These are phyloP conservation scores for Prosapia bicincta DNA, from an alignment of 2,888 invertebrate genomes.

Conservation along the genomic window DNA sequence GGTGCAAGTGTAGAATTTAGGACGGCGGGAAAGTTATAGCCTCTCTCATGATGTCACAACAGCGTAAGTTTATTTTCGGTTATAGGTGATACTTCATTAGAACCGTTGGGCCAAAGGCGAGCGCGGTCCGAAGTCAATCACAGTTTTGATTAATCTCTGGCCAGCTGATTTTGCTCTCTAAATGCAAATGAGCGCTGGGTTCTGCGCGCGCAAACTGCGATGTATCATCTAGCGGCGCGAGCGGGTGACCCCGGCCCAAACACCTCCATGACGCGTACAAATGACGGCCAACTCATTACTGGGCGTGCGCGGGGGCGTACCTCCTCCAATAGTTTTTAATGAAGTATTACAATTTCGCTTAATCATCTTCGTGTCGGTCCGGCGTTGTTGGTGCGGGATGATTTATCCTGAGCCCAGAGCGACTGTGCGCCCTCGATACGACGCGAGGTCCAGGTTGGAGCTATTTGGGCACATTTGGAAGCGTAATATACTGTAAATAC, in stretches of 20 bases:
- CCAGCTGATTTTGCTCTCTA: neutral
- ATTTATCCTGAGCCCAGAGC: neutral
- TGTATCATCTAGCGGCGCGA: neutral
- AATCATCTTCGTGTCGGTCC: neutral
- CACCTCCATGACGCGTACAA: neutral
- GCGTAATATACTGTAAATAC: too few species aligned
- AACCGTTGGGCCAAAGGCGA: neutral
- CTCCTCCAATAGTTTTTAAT: slow-evolving; percentile 2
- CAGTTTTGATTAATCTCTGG: neutral
- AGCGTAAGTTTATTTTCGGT: too few species aligned
- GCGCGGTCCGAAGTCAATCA: neutral
- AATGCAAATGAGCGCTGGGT: neutral
- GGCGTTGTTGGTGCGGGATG: neutral
- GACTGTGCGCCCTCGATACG: neutral
- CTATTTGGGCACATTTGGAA: too few species aligned
- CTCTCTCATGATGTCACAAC: too few species aligned
- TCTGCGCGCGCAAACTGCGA: neutral
- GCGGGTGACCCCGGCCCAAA: neutral
- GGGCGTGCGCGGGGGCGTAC: neutral
- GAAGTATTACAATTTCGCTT: slow-evolving; percentile 2
- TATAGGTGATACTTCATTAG: neutral
- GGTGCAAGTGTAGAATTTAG: too few species aligned
- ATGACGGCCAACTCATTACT: neutral
- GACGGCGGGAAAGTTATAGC: too few species aligned
- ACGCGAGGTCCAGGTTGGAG: neutral